Evolutionary conservation across 2,113 vertebrate species (phyloP), one percentile per base, ranked within the genome.

Genomic region (Grallaria varia): DNA sequence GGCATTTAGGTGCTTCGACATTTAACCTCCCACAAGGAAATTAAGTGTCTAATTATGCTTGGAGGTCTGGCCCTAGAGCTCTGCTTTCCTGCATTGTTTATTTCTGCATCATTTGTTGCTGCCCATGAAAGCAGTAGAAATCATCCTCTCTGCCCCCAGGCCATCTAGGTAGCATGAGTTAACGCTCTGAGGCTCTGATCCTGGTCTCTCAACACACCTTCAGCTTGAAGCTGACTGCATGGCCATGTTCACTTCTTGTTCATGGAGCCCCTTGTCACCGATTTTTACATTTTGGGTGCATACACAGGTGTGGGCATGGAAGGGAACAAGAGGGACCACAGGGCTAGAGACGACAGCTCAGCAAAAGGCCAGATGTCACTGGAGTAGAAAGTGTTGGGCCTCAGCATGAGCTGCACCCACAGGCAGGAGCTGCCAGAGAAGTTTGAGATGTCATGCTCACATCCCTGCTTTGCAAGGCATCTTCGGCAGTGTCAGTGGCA

Each of bases 1-100:
- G 93, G 95, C 44, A 97, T 95, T 95, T 95, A 92, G 94, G 66
- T 90, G 39, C 91, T 95, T 92, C 35, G 35, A 95, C 95, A 90
- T 96, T 95, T 96, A 97, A 97, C 96, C 96, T 95, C 64, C 52
- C 80, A 20, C 64, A 95, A 27, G 76, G 76, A 95, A 95, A 93
- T 92, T 89, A 93, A 19, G 69, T 71, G 60, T 23, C 21, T 92
- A 90, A 93, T 97, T 90, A 78, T 78, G 21, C 72, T 84, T 75
- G 64, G 88, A 86, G 83, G 92, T 95, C 95, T 92, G 93, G 84
- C 64, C 63, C 23, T 69, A 45, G 50, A 80, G 53, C 75, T 93
- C 95, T 93, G 90, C 79, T 94, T 85, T 80, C 74, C 78, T 0
- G 0, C 28, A 7, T 27, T 95, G 95, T 97, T 97, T 96, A 94